Conservation (phyloP, 2,113 vertebrate genomes). For the Protobothrops mucrosquamatus region DNA sequence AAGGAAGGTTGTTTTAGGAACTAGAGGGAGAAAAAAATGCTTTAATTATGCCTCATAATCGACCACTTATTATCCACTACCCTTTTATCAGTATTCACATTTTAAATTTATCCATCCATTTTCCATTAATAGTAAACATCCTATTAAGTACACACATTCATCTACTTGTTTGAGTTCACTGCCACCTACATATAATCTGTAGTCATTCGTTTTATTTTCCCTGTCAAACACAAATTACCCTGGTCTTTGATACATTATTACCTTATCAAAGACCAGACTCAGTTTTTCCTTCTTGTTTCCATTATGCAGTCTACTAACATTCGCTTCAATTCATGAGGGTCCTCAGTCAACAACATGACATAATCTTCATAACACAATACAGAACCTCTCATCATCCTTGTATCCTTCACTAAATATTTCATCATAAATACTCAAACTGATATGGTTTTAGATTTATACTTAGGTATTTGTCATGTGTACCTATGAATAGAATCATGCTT, state of each 20-base stretch:
- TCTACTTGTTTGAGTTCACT: background rate
- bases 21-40: background rate
- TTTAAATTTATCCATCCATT: background rate
- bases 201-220: background rate
- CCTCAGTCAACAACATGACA: background rate
- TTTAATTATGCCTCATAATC: background rate
- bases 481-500: background rate
- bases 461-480: background rate
- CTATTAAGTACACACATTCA: background rate
- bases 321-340: background rate
- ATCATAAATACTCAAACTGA: background rate
- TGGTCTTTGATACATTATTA: background rate
- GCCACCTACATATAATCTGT: background rate
- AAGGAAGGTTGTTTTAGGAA: background rate
- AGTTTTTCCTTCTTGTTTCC: background rate
- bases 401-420: background rate
- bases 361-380: background rate
- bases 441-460: background rate
- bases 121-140: background rate
- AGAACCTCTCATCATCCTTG: background rate
- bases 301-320: background rate
- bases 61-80: background rate
- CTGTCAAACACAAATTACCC: background rate
- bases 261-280: background rate
- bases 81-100: background rate